Evolutionary conservation across 2,113 vertebrate species (phyloP).

Genomic region (Neoarius graeffei): DNA sequence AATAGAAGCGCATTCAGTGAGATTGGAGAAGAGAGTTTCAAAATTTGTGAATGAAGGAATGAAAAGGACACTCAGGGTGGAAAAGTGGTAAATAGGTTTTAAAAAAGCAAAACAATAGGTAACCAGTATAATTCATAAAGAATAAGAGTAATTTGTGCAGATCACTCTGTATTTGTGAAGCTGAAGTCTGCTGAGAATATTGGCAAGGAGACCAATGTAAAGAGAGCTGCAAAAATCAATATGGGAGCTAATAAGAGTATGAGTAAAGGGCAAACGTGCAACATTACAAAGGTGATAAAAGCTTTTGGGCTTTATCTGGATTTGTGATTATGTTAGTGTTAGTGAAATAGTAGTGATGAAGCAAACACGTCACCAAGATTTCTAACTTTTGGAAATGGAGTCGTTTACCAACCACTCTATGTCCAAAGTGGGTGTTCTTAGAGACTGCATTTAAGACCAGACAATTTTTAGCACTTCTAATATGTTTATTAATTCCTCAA

Average conservation of each 20-base stretch:
- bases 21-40: neutral
- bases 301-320: neutral
- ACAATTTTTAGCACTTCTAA: neutral
- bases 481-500: neutral
- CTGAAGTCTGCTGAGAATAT: neutral
- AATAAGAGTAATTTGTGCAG: neutral
- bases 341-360: neutral
- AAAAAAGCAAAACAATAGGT: neutral
- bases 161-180: neutral
- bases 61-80: neutral
- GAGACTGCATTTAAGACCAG: neutral
- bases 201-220: neutral
- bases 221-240: constrained; percentile 17
- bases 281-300: constrained; percentile 17
- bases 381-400: neutral
- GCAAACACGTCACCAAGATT: neutral
- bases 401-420: neutral
- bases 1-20: too few species aligned
- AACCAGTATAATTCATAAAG: neutral
- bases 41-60: neutral
- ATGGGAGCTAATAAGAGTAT: neutral
- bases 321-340: neutral
- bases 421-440: neutral
- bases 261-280: neutral
- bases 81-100: neutral